Evolutionary conservation across 2,797 vertebrate species (phyloP).

Genomic region (Hipposideros larvatus): DNA sequence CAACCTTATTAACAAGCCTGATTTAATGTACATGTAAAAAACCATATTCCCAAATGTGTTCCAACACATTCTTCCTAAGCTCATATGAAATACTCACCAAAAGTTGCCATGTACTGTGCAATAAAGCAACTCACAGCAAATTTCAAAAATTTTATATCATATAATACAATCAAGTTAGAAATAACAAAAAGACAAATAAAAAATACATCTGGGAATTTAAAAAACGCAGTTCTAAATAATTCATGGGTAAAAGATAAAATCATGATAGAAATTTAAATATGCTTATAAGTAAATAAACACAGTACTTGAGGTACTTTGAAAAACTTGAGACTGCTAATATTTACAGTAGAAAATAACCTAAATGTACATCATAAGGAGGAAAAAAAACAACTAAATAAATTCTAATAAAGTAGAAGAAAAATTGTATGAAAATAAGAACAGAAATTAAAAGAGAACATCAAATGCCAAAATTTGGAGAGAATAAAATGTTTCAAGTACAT

Average conservation of each 20-base stretch:
- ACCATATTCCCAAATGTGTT: not conserved
- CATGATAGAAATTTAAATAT: not conserved
- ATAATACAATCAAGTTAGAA: not conserved
- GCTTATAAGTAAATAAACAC: conserved; percentile 30
- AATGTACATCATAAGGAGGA: not conserved
- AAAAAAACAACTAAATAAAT: not conserved
- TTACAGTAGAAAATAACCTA: not conserved
- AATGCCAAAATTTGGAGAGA: not conserved
- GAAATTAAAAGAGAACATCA: not conserved
- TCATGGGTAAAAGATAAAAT: not conserved
- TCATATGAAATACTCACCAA: not conserved
- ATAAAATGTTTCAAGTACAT: not conserved
- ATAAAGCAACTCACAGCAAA: not conserved
- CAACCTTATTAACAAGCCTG: not conserved
- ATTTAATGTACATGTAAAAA: not conserved
- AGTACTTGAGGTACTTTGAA: not conserved
- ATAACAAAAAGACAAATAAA: not conserved
- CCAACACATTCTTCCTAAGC: not conserved
- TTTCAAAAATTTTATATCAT: not conserved
- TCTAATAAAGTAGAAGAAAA: not conserved
- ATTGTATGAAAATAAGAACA: not conserved
- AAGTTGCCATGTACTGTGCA: not conserved
- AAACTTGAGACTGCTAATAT: not conserved
- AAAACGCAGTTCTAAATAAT: not conserved
- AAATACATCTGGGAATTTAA: not conserved